Conservation (phyloP, 2,113 vertebrate species). For the Lates calcarifer region DNA sequence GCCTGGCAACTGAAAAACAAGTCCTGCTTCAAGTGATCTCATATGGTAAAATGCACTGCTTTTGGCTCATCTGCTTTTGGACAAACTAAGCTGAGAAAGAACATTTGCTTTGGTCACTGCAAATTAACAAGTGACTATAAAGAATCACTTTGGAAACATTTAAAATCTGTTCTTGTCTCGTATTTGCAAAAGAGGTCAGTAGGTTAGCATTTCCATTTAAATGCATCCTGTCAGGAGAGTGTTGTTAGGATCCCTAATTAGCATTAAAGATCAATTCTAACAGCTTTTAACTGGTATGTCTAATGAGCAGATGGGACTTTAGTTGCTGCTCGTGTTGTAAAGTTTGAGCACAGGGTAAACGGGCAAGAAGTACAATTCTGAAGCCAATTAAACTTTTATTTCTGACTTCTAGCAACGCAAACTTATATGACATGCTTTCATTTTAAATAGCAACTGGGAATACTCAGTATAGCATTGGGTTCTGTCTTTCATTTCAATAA, state of each 20-base stretch:
- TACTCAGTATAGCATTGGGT: neutral
- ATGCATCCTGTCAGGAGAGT: neutral
- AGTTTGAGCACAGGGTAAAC: neutral
- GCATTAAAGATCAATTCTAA: conserved; percentile 19
- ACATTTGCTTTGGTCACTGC: neutral
- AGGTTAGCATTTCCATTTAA: neutral
- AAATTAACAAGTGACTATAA: neutral
- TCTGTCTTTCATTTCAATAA: neutral
- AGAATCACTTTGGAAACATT: conserved; percentile 3
- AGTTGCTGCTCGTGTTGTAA: neutral
- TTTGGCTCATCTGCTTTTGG: conserved; percentile 6
- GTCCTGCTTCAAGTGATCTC: conserved; percentile 34
- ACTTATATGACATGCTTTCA: neutral
- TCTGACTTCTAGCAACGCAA: neutral
- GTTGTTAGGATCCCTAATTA: conserved; percentile 22
- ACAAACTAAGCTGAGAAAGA: neutral
- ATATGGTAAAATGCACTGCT: conserved; percentile 10
- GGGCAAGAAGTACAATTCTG: neutral
- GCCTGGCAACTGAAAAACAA: conserved; percentile 37
- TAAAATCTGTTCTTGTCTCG: neutral
- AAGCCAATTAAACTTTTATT: conserved; percentile 9
- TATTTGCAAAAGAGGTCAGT: conserved; percentile 19
- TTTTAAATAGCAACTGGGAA: conserved; percentile 9
- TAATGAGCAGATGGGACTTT: conserved; percentile 30
- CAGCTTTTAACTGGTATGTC: conserved; percentile 6